Percentiles rank a stretch among this genome's conserved stretches.
Evolutionary conservation across 2,113 vertebrate species (phyloP).

Genomic region (Atractosteus spatula): DNA sequence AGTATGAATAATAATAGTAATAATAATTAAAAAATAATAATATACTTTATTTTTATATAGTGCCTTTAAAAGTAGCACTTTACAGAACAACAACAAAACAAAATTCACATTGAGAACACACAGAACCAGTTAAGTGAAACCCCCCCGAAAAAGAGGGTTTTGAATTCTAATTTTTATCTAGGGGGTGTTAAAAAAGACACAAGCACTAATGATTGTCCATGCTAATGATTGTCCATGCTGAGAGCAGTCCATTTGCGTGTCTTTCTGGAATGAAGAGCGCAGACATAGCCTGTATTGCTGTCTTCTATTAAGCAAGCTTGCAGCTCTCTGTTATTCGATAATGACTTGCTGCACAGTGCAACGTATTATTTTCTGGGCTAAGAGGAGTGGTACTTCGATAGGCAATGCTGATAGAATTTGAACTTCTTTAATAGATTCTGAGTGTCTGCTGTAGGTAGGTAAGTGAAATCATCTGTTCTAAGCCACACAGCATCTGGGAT

Average conservation of each 20-base stretch:
- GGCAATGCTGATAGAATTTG: constrained; percentile 38
- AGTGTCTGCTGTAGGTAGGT: constrained; percentile 42
- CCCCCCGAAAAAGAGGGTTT: too few relatives aligned
- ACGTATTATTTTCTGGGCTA: constrained; percentile 47
- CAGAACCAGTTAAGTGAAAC: too few relatives aligned
- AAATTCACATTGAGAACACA: too few relatives aligned
- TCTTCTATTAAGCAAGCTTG: neutral
- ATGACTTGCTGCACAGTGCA: constrained; percentile 33
- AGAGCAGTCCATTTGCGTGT: constrained; percentile 2
- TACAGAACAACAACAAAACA: too few relatives aligned
- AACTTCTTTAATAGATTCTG: constrained; percentile 44
- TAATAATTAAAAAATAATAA: too few relatives aligned
- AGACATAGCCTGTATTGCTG: constrained; percentile 10
- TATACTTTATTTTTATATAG: too few relatives aligned
- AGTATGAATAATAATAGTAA: too few relatives aligned
- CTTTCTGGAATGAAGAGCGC: constrained; percentile 13
- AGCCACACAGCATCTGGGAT: constrained; percentile 28
- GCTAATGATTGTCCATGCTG: neutral
- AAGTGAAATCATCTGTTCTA: constrained; percentile 30
- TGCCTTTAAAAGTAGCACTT: too few relatives aligned
- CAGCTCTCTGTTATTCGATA: constrained; percentile 29
- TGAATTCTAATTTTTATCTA: neutral
- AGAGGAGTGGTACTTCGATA: constrained; percentile 41
- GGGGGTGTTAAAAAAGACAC: constrained; percentile 8
- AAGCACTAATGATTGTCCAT: neutral